Evolutionary conservation across 2,113 vertebrate genomes (phyloP), one percentile per base, ranked within the genome.

Genomic region (Erythrocercus mccallii): DNA sequence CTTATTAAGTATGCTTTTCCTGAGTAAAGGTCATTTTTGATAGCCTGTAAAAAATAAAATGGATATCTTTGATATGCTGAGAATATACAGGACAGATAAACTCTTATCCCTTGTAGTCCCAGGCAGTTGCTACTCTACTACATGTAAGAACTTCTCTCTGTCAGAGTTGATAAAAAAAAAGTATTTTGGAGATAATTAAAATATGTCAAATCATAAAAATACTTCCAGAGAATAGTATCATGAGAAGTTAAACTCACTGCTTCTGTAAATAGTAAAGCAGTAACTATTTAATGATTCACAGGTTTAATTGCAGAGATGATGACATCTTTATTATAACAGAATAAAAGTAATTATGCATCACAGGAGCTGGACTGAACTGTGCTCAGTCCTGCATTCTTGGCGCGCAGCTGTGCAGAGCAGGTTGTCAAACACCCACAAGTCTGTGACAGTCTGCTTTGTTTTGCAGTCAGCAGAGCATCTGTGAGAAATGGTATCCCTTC

Each of bases 341-440:
- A 54, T 90, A 93, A 88, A 86, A 58, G 71, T 54, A 93, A 83
- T 95, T 88, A 83, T 21, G 74, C 47, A 77, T 77, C 35, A 18
- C 47, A 66, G 50, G 71, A 83, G 50, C 64, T 73, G 88, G 73
- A 73, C 82, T 25, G 90, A 66, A n/a, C 88, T 53, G 21, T 69
- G 50, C 80, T 86, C 58, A 38, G 50, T 50, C 71, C 94, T 66
- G 68, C 24, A 2, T 92, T 93, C 64, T 80, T 1, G 0, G 71
- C 0, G 0, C 0, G 0, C 94, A 95, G 85, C 90, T 97, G 88
- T 80, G 88, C 79, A 58, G 82, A 70, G 62, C 82, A 94, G 94
- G 82, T 78, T 97, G 79, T 95, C 92, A 92, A 88, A 93, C 90
- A 94, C 68, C 58, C 88, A 90, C 90, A 82, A 80, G 71, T 61